Evolutionary conservation across 1,140 invertebrate genomes (phyloP).

Genomic region (Bursaphelenchus mucronatus): DNA sequence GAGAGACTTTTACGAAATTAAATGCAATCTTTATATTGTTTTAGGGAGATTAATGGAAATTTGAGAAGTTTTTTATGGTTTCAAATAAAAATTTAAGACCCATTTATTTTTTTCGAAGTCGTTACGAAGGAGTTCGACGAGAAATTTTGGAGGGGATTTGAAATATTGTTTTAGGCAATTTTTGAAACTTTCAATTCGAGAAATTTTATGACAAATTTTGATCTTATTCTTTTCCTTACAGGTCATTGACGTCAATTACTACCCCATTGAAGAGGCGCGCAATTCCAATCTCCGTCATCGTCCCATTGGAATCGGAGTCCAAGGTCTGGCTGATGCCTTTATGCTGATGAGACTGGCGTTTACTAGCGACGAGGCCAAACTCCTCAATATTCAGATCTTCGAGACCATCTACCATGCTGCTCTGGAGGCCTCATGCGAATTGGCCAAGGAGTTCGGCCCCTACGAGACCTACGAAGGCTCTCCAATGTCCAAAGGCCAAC

Average conservation of each 20-base stretch:
- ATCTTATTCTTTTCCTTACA: too few relatives aligned
- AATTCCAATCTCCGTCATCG: conserved; percentile 83
- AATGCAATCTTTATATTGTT: too few relatives aligned
- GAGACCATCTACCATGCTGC: conserved; percentile 94
- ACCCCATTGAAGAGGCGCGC: conserved; percentile 75
- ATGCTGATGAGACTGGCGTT: conserved; percentile 87
- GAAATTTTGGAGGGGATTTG: not conserved
- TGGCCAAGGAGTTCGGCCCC: conserved; percentile 76
- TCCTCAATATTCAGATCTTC: conserved; percentile 88
- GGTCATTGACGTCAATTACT: conserved; percentile 91
- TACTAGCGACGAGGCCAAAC: conserved; percentile 71
- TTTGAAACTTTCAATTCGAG: conserved; percentile 60
- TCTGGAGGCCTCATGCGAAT: conserved; percentile 87
- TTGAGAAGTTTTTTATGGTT: too few relatives aligned
- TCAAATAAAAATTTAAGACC: too few relatives aligned
- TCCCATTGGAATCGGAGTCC: conserved; percentile 89
- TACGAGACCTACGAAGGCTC: conserved; percentile 86
- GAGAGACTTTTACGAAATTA: too few relatives aligned
- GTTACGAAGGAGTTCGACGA: not conserved
- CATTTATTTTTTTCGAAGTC: too few relatives aligned
- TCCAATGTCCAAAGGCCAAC: conserved; percentile 86
- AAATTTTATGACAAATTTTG: conserved; percentile 77
- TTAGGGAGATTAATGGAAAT: too few relatives aligned
- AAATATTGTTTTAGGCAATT: not conserved
- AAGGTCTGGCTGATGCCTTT: conserved; percentile 93